phyloP scores from a whole-genome alignment of 2,888 invertebrate genomes.

The Meandrusa payeni region DNA sequence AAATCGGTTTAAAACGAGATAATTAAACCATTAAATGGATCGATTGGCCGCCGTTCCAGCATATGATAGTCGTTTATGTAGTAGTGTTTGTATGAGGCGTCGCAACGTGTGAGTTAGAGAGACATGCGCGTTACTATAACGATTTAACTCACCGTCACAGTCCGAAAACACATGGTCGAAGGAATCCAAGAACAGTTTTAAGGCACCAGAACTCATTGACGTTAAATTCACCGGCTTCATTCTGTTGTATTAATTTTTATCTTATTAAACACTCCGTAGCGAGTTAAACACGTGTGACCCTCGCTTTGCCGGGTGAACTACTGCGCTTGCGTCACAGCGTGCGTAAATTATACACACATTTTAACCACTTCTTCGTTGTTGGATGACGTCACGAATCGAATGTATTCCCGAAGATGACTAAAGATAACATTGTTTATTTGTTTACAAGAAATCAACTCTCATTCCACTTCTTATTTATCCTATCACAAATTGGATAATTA shows the following conservation, averaged over 20 bases:
- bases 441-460: too few species aligned
- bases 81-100: neutral
- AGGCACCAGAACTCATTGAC: constrained; percentile 59
- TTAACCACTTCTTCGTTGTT: constrained; percentile 35
- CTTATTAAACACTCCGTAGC: constrained; percentile 22
- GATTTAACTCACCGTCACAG: constrained; percentile 84
- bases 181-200: constrained; percentile 78
- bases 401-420: constrained; percentile 12
- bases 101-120: too few species aligned
- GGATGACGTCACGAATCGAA: constrained; percentile 21
- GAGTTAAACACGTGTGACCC: constrained; percentile 47
- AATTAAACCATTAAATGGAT: too few species aligned
- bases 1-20: too few species aligned
- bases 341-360: constrained; percentile 42
- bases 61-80: constrained; percentile 2
- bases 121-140: constrained; percentile 15
- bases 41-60: neutral
- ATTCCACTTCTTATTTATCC: too few species aligned
- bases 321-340: constrained; percentile 55
- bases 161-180: constrained; percentile 88
- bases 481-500: too few species aligned
- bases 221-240: constrained; percentile 58
- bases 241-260: constrained; percentile 26
- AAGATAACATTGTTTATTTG: too few species aligned
- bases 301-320: constrained; percentile 45